These are phyloP conservation scores for Phasia obesa DNA, from an alignment of 2,888 invertebrate species.

Conservation along the genomic window DNA sequence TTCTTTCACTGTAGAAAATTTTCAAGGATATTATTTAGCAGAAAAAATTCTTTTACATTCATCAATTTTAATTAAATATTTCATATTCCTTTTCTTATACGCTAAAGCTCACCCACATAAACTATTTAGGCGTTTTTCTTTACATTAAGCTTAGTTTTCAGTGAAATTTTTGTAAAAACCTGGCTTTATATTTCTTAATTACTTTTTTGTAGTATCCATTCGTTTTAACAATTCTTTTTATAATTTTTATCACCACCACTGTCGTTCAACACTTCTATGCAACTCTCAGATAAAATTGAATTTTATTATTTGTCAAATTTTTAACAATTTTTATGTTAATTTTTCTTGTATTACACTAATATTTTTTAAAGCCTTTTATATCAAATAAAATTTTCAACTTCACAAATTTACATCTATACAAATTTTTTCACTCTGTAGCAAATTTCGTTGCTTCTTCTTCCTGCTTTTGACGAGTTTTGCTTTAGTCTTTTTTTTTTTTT, in stretches of 20 bases:
- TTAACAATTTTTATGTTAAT: slow-evolving; percentile 9
- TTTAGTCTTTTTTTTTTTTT: slow-evolving; percentile 50
- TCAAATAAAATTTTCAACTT: slow-evolving; percentile 27
- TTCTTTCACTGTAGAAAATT: slow-evolving; percentile 63
- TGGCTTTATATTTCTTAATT: slow-evolving; percentile 20
- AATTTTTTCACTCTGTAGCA: slow-evolving; percentile 59
- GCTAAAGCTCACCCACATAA: slow-evolving; percentile 41
- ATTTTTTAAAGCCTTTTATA: slow-evolving; percentile 10
- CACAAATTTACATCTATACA: slow-evolving; percentile 49
- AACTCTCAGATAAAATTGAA: slow-evolving; percentile 6
- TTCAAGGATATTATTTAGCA: slow-evolving; percentile 66
- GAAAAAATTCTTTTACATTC: slow-evolving; percentile 68
- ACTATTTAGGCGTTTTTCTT: slow-evolving; percentile 5
- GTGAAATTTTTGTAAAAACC: background rate
- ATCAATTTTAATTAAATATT: slow-evolving; percentile 38
- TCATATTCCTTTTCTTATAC: slow-evolving; percentile 14
- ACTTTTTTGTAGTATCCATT: slow-evolving; percentile 12
- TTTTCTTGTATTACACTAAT: slow-evolving; percentile 6
- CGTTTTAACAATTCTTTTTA: background rate
- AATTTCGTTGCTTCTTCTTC: slow-evolving; percentile 62
- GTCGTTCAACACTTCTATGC: background rate
- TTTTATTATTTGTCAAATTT: slow-evolving; percentile 23
- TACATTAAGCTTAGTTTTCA: slow-evolving; percentile 5
- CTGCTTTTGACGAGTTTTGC: slow-evolving; percentile 44
- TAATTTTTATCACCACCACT: slow-evolving; percentile 22